Conservation (phyloP, 2,113 vertebrate species). For the Callipepla squamata region DNA sequence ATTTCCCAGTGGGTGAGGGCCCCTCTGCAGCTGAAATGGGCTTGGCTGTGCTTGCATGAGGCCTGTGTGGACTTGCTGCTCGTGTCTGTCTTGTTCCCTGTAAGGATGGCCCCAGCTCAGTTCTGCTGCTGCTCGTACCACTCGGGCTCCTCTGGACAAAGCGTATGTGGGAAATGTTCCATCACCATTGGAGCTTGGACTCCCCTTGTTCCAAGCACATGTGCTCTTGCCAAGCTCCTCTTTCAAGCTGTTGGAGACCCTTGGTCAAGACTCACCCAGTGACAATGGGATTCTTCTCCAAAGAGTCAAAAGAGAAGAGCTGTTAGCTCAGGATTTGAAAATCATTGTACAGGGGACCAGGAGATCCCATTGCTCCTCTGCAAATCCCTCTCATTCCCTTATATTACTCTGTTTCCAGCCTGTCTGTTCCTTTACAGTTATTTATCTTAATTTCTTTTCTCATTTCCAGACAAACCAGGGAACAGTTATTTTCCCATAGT, state of each 20-base stretch:
- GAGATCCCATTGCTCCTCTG: background rate
- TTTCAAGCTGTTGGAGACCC: background rate
- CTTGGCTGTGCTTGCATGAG: background rate
- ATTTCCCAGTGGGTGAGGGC: background rate
- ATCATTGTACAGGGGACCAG: background rate
- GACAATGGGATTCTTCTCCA: background rate
- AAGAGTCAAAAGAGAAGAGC: background rate
- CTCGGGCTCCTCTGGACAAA: background rate
- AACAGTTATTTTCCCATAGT: background rate
- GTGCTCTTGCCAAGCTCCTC: background rate
- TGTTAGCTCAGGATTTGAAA: background rate
- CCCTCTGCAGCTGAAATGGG: background rate
- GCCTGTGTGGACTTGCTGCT: background rate
- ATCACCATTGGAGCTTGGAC: background rate
- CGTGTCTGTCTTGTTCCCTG: background rate
- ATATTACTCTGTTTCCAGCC: background rate
- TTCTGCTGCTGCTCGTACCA: background rate
- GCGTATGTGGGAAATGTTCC: background rate
- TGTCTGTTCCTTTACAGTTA: background rate
- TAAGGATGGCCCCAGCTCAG: accelerated
- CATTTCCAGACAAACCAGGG: background rate
- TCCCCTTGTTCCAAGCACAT: accelerated
- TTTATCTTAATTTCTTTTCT: background rate
- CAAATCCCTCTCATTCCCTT: background rate
- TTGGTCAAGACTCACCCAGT: background rate